These are phyloP conservation scores for Carassius auratus DNA, from an alignment of 2,113 vertebrate species.

Conservation along the genomic window DNA sequence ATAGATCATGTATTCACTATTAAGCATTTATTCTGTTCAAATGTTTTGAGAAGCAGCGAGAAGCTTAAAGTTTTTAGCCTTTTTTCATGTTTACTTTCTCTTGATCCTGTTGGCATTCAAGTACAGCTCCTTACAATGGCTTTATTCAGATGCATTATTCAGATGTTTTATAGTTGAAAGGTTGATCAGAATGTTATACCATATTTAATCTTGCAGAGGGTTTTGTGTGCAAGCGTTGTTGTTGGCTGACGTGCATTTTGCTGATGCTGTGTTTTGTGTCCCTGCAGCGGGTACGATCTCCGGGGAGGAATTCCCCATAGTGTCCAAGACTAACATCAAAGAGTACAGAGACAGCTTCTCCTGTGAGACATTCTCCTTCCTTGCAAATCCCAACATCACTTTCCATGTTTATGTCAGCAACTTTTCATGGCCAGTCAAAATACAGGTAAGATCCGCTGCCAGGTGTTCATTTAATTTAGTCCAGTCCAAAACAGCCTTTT, in stretches of 20 bases:
- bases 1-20: constrained; percentile 13
- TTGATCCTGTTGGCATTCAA: background rate
- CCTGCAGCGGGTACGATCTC: constrained; percentile 92
- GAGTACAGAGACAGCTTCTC: constrained; percentile 96
- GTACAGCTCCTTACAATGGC: background rate
- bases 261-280: background rate
- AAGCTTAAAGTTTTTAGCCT: background rate
- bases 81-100: background rate
- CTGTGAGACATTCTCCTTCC: constrained; percentile 94
- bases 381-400: constrained; percentile 95
- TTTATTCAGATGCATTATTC: constrained; percentile 11
- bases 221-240: background rate
- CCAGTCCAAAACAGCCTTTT: background rate
- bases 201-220: background rate
- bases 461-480: background rate
- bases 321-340: constrained; percentile 92
- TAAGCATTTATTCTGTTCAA: background rate
- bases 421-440: constrained; percentile 98
- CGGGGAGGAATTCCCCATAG: constrained; percentile 91
- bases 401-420: constrained; percentile 98
- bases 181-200: background rate
- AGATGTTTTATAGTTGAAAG: background rate
- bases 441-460: constrained; percentile 84
- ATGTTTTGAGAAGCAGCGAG: background rate
- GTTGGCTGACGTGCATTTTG: constrained; percentile 14